These are phyloP conservation scores for Stichodactyla helianthus DNA, from an alignment of 64 coral and sea anemone species.

Conservation along the genomic window DNA sequence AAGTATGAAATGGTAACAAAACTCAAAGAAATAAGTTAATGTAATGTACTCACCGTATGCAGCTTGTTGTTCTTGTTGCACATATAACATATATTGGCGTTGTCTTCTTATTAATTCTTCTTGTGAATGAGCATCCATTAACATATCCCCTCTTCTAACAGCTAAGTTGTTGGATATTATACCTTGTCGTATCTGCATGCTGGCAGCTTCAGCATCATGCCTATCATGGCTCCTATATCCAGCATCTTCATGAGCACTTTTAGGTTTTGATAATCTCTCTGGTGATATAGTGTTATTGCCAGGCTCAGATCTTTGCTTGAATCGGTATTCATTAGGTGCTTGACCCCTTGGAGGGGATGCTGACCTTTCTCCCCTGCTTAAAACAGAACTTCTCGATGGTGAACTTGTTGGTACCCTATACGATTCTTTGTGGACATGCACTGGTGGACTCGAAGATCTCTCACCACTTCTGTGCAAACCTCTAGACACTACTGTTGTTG, in stretches of 20 bases:
- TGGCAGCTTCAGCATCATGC: background rate
- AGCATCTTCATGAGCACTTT: background rate
- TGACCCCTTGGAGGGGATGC: background rate
- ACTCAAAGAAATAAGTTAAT: no score
- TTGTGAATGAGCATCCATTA: slow-evolving; percentile 18
- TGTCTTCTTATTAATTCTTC: slow-evolving; percentile 11
- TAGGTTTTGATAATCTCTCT: background rate
- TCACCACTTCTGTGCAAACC: background rate
- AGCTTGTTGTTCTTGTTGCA: slow-evolving; percentile 5
- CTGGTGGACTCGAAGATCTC: background rate
- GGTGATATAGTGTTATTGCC: background rate
- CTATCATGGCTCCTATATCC: background rate
- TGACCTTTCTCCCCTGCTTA: background rate
- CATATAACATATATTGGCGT: slow-evolving; percentile 4
- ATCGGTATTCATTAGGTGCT: background rate
- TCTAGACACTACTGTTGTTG: background rate
- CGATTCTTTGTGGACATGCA: background rate
- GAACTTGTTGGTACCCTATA: slow-evolving; percentile 15
- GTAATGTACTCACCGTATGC: background rate
- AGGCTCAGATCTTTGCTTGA: background rate
- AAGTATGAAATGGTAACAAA: no score
- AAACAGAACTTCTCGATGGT: slow-evolving; percentile 8
- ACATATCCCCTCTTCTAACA: slow-evolving; percentile 25
- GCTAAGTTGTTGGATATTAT: slow-evolving; percentile 53
- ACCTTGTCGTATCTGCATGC: background rate